A percentile compares a stretch with the other conserved stretches of the same genome.
These are phyloP conservation scores for Andricus grossulariae DNA, from an alignment of 1,140 invertebrate species.

Conservation along the genomic window DNA sequence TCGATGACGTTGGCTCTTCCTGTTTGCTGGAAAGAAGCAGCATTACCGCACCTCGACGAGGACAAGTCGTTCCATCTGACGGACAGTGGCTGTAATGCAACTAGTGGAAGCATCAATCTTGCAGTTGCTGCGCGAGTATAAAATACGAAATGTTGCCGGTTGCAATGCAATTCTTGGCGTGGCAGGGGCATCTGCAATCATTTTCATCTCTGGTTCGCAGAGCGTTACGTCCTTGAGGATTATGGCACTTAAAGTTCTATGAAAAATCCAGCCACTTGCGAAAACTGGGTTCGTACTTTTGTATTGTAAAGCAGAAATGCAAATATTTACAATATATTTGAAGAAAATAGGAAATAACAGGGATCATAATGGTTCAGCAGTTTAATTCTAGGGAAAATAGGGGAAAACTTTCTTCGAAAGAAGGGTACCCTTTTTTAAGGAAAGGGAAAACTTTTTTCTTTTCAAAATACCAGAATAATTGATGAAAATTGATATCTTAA, in stretches of 20 bases:
- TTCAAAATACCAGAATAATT: no score
- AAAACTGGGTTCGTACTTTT: neutral
- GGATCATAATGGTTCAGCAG: no score
- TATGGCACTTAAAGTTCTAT: conserved; percentile 12
- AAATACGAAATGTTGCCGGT: conserved; percentile 7
- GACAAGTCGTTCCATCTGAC: conserved; percentile 29
- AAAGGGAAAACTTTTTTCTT: no score
- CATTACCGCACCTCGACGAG: conserved; percentile 5
- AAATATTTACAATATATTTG: no score
- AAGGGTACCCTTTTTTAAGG: no score
- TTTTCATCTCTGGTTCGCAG: conserved; percentile 26
- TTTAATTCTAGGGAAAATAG: no score
- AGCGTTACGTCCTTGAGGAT: conserved; percentile 27
- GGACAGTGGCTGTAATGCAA: conserved; percentile 12
- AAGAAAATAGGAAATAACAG: no score
- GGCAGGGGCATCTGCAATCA: conserved; percentile 20
- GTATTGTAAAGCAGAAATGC: no score
- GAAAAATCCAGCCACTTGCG: neutral
- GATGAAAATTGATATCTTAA: no score
- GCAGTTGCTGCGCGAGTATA: conserved; percentile 8
- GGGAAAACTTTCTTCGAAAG: no score
- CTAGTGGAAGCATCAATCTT: conserved; percentile 29
- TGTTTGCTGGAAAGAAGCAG: neutral
- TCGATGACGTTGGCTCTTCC: neutral
- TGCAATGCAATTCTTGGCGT: conserved; percentile 1